These are phyloP conservation scores for Polydrusus cervinus DNA, from an alignment of 2,888 invertebrate genomes.

Conservation along the genomic window DNA sequence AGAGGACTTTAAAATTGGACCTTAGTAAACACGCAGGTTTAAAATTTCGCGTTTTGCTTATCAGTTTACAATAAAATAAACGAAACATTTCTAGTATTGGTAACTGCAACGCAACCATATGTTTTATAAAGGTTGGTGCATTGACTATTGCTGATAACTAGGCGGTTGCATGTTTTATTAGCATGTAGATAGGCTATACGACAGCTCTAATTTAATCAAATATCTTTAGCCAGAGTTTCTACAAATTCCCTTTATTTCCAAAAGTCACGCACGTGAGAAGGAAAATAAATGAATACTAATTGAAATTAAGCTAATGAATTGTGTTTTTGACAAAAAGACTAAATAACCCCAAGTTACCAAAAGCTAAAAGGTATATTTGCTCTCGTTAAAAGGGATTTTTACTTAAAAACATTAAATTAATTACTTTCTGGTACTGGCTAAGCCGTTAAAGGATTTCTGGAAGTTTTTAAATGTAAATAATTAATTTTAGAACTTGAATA, in stretches of 20 bases:
- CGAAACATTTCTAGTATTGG: not conserved
- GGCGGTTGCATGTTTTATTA: conserved; percentile 24
- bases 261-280: conserved; percentile 20
- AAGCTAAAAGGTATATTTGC: conserved; percentile 16
- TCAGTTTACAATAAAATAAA: not conserved
- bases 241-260: conserved; percentile 25
- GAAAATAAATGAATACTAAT: conserved; percentile 31
- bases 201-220: conserved; percentile 23
- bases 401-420: conserved; percentile 10
- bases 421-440: not conserved
- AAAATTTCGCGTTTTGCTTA: conserved; percentile 7
- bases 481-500: no score
- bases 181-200: conserved; percentile 16
- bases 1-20: no score
- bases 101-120: not conserved
- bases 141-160: not conserved
- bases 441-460: not conserved
- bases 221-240: conserved; percentile 28
- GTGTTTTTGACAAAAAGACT: conserved; percentile 27
- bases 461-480: no score
- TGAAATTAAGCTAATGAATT: conserved; percentile 31
- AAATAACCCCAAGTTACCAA: conserved; percentile 20
- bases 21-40: not conserved
- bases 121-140: conserved; percentile 13
- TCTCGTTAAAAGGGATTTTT: not conserved